Evolutionary conservation across 2,888 invertebrate species (phyloP), one percentile per base, ranked within the genome.

Genomic region (Nycteola revayana): DNA sequence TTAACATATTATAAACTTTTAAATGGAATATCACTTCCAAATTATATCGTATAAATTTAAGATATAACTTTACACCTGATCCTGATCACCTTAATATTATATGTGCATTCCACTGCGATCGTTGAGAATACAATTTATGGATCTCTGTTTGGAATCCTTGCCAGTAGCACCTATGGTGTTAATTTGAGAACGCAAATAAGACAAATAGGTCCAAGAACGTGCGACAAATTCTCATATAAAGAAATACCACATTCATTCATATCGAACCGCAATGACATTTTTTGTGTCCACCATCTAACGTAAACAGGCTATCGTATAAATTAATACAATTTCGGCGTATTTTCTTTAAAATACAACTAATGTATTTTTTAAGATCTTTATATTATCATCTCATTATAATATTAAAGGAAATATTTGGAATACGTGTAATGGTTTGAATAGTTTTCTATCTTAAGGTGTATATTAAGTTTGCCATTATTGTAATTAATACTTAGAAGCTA

Each of bases 171-270:
- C 24, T 25, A 14, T 28, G 20, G 27, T 38, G 29, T 33, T 10
- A 22, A 30, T 40, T 36, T 31, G 28, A 31, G 36, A 47, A 53
- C 44, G 32, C 25, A 29, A 31, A 43, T 36, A 9, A 28, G 10
- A 33, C 36, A 35, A 22, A 45, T 37, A 28, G 26, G 27, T 31
- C 20, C 22, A 21, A 32, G 32, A 49, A 52, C 49, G 37, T 43
- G 32, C 28, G 20, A 43, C 30, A 28, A 33, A 42, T 42, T 24
- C 26, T 28, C 41, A 25, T 41, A 49, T 46, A 42, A 36, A 55
- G 49, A 24, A 43, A 55, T 32, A 51, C 49, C 36, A 37, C 55
- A 46, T 52, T 55, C 46, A 43, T 49, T 49, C 46, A 46, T 40
- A 30, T 22, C 18, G n/a, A 26, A 42, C 27, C 27, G 17, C 28